Base-by-base conservation (phyloP, 2,113 vertebrate genomes). In the Nanorana parkeri region DNA sequence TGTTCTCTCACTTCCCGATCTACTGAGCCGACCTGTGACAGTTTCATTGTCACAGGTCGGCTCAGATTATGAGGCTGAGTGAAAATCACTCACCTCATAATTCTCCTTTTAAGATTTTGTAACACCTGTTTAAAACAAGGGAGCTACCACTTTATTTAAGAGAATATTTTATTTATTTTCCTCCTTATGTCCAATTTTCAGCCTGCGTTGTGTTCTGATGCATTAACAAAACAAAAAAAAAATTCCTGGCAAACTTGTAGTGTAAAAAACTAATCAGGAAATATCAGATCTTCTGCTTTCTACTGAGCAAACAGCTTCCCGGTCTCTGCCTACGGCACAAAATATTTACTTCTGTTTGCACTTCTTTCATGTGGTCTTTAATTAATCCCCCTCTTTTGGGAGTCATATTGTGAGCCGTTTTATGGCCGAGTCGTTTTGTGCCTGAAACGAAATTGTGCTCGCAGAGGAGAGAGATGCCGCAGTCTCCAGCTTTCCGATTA, bases 291-390 rank as follows among this genome's bases (percentile, higher is more conserved):
- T 61, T 58, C 56, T 76, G 73, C 58, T 26, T 58, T 76, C 56
- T 20, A 41, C 58, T 63, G 73, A 76, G 63, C 58, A 63, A 76
- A 76, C 73, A 76, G 58, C 11, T 76, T 76, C 58, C 24, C 29
- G 17, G 58, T 76, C 73, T 47, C 24, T 64, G 73, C 73, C 73
- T 63, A 29, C 26, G 73, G 73, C 73, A 63, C 20, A 19, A 51
- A 76, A 61, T 76, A 63, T 76, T 76, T 76, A 17, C 73, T 63
- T 76, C 73, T 58, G 63, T 76, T 76, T 76, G 73, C 73, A 63
- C 73, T 76, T 76, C 73, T 76, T 76, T 76, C 73, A 76, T 76
- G 73, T 63, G 73, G 58, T 76, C 73, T 76, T 76, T 76, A 76
- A 76, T 76, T 76, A 76, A 76, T 76, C 73, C 73, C 73, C 58